Base-by-base conservation (phyloP, 1,140 invertebrate species). In the Triops longicaudatus region DNA sequence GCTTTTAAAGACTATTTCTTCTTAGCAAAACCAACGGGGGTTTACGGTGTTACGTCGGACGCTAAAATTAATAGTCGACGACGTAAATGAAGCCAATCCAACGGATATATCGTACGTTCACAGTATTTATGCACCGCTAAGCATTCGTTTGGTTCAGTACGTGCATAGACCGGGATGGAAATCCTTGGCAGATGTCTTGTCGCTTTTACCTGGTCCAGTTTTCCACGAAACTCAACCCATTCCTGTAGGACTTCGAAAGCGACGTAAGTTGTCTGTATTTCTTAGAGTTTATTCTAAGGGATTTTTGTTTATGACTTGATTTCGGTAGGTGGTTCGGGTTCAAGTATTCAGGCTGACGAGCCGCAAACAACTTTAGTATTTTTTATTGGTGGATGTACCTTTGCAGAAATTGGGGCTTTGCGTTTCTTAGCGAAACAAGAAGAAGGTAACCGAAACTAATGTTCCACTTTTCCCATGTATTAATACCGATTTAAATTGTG, bases 301-400 rank as follows among this genome's bases (percentile, higher is more conserved):
- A 79, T 63, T 78, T 77, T 26, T 28, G 37, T 73, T 28, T 28
- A 12, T 37, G 14, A 43, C 26, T 41, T 42, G 41, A 12, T 5
- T 27, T 44, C 73, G 26, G 1, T 63, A 44, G 74, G 28, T 89
- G 88, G 1, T 87, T 89, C 63, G 87, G 88, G 0, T 90, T 88
- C 78, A 88, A 91, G 80, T 88, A 87, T 78, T 91, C 90, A 0
- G 86, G 87, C 88, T 10, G 91, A 94, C 78, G 88, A 87, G 73
- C 88, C 91, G 0, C 89, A 89, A 81, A 90, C 96, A 1, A 91
- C 96, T n/a, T 83, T 98, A 6, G 94, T 98, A 0, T 95, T 97
- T 82, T 98, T 98, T 82, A 90, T 98, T 26, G 97, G 97, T 12
- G 97, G 97, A 2, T 96, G 96, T 82, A 99, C 97, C 0, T 98